Evolutionary conservation across 2,113 vertebrate genomes (phyloP).

Genomic region (Pantherophis guttatus): DNA sequence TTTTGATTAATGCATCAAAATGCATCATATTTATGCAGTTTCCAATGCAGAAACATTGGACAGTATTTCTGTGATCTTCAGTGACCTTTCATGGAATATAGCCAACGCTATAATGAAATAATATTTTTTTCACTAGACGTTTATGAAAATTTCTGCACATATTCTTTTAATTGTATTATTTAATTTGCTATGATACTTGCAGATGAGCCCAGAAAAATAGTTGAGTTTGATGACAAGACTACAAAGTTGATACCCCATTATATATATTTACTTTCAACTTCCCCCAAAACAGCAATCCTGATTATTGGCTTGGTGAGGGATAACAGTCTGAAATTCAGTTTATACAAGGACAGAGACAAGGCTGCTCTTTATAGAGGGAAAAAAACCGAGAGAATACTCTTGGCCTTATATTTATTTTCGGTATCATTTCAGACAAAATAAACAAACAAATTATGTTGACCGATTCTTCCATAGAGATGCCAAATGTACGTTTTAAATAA

Average conservation of each 20-base stretch:
- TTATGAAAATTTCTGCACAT: slow-evolving; percentile 31
- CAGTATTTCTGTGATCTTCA: slow-evolving; percentile 24
- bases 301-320: neutral
- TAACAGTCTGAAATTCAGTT: neutral
- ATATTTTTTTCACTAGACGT: slow-evolving; percentile 42
- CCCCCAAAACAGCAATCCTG: neutral
- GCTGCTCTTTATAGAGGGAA: neutral
- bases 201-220: neutral
- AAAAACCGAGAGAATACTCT: neutral
- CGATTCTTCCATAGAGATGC: neutral
- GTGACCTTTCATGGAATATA: slow-evolving; percentile 35
- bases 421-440: neutral
- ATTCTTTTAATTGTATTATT: neutral
- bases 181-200: neutral
- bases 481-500: neutral
- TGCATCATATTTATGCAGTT: neutral
- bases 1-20: neutral
- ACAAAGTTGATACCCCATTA: neutral
- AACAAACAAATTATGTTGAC: neutral
- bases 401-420: neutral
- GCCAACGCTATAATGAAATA: slow-evolving; percentile 38
- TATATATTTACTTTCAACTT: neutral
- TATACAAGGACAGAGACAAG: neutral
- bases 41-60: slow-evolving; percentile 26
- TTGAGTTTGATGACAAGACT: neutral